A percentile compares a stretch with the other conserved stretches of the same genome.
phyloP scores from a whole-genome alignment of 2,888 invertebrate genomes.

The Piscicola geometra region DNA sequence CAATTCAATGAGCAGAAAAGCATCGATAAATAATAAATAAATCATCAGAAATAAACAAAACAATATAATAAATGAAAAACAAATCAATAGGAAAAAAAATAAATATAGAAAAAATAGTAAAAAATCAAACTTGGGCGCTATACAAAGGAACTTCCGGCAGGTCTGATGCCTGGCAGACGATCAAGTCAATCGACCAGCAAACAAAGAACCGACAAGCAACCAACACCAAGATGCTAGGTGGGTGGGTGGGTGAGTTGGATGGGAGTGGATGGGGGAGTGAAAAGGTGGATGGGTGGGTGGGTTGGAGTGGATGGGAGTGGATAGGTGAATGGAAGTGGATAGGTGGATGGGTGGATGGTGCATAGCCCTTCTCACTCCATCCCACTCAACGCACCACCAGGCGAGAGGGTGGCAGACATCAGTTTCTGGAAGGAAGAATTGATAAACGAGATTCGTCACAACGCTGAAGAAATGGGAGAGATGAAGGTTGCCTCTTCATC shows the following conservation, averaged over 20 bases:
- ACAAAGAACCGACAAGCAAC: constrained; percentile 63
- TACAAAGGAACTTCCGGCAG: background rate
- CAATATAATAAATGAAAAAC: background rate
- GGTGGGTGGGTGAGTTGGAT: too few relatives aligned
- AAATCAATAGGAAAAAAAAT: background rate
- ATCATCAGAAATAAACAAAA: background rate
- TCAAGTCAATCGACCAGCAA: constrained; percentile 57
- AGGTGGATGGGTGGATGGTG: background rate
- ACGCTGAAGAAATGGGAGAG: constrained; percentile 75
- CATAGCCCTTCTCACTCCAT: background rate
- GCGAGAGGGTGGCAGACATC: constrained; percentile 79
- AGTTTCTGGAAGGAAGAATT: constrained; percentile 88
- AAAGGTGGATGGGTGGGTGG: too few relatives aligned
- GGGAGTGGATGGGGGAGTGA: too few relatives aligned
- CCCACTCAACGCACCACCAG: constrained; percentile 41
- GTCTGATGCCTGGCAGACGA: constrained; percentile 50
- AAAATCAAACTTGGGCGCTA: too few relatives aligned
- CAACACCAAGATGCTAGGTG: constrained; percentile 79
- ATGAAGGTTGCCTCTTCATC: constrained; percentile 69
- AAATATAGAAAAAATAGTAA: too few relatives aligned
- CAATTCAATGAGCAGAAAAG: background rate
- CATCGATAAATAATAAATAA: background rate
- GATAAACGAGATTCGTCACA: constrained; percentile 71
- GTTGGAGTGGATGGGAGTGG: too few relatives aligned
- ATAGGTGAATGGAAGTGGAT: too few relatives aligned